phyloP scores from a whole-genome alignment of 2,888 invertebrate species.

The Polyommatus icarus region DNA sequence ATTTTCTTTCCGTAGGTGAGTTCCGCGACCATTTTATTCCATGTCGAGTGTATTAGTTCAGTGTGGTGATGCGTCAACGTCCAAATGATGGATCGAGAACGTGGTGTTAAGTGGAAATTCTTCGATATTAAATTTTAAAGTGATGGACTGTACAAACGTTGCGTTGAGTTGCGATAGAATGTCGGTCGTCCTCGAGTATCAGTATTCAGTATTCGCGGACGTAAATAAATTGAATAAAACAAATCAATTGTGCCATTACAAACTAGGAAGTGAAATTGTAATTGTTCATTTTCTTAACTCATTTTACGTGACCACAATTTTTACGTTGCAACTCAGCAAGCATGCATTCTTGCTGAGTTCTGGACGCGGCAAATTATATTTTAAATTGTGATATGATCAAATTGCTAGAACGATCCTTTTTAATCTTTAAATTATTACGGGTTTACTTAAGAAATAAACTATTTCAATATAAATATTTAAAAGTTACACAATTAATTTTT shows the following conservation, averaged over 20 bases:
- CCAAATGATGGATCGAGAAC: conserved; percentile 46
- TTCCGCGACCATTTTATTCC: conserved; percentile 51
- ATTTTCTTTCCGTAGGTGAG: conserved; percentile 77
- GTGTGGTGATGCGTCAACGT: conserved; percentile 68
- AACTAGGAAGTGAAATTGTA: not conserved
- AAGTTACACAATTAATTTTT: not conserved
- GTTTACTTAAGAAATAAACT: not conserved
- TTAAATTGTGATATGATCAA: too few species aligned
- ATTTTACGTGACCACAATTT: too few species aligned
- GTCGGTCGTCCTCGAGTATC: not conserved
- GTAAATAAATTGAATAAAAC: not conserved
- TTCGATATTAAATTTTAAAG: not conserved
- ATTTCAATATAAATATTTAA: not conserved
- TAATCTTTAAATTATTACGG: not conserved
- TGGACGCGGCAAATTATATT: too few species aligned
- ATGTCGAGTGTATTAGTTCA: conserved; percentile 51
- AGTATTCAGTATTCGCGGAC: not conserved
- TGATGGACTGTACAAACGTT: not conserved
- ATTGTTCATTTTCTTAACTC: too few species aligned
- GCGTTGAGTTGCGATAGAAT: not conserved
- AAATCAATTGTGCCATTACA: not conserved
- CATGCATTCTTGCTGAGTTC: too few species aligned
- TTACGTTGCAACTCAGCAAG: too few species aligned
- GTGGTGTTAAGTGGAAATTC: not conserved
- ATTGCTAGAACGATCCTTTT: too few species aligned